A percentile compares a stretch with the other conserved stretches of the same genome.
phyloP scores from a whole-genome alignment of 2,888 invertebrate genomes.

The Perizoma affinitatum region DNA sequence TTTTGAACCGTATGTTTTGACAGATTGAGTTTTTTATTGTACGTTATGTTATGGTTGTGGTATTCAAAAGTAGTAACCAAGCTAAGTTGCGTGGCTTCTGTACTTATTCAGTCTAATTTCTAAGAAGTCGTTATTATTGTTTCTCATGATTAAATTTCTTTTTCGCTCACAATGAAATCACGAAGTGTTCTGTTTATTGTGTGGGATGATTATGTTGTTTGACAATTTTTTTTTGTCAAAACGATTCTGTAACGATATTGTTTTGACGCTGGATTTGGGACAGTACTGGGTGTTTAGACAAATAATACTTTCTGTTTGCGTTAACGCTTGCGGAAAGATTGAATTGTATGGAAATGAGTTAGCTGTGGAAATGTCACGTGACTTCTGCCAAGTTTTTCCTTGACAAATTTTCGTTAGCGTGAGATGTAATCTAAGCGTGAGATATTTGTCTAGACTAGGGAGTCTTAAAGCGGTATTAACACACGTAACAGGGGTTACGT shows the following conservation, averaged over 20 bases:
- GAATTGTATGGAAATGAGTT: too few species aligned
- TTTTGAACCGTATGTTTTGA: slow-evolving; percentile 46
- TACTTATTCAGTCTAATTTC: slow-evolving; percentile 82
- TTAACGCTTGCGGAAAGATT: too few species aligned
- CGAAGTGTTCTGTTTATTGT: slow-evolving; percentile 67
- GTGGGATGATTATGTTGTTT: slow-evolving; percentile 62
- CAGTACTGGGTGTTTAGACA: background rate
- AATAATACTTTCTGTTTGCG: too few species aligned
- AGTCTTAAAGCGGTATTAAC: too few species aligned
- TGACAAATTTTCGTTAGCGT: too few species aligned
- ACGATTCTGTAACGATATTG: slow-evolving; percentile 34
- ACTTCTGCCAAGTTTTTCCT: too few species aligned
- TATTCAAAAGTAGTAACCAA: slow-evolving; percentile 71
- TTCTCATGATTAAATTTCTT: slow-evolving; percentile 84
- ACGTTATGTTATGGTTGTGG: slow-evolving; percentile 40
- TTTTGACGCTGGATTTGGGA: slow-evolving; percentile 24
- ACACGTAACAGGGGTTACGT: too few species aligned
- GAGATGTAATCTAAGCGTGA: too few species aligned
- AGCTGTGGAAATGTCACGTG: too few species aligned
- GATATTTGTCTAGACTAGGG: too few species aligned
- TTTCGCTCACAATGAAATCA: slow-evolving; percentile 77
- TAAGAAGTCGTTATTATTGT: slow-evolving; percentile 81
- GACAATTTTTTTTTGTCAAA: slow-evolving; percentile 49
- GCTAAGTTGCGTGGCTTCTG: slow-evolving; percentile 82
- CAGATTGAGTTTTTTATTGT: slow-evolving; percentile 45